Base-by-base conservation (phyloP, 2,113 vertebrate genomes). In the Neogale vison region DNA sequence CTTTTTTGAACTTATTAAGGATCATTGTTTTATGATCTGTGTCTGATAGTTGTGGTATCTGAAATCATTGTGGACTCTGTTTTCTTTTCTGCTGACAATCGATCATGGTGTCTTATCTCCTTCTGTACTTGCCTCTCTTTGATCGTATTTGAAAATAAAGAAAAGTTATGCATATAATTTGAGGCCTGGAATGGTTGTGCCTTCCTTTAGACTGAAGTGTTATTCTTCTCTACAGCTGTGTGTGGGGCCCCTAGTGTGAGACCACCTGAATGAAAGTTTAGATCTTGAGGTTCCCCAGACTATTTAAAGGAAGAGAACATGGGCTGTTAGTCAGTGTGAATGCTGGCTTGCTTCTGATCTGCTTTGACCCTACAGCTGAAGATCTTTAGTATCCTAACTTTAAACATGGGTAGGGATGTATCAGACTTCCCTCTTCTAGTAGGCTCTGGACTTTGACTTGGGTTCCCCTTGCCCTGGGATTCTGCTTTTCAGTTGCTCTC, bases 371-470 rank as follows among this genome's bases (percentile, higher is more conserved):
- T 34, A 2, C 2, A 11, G 9, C 36, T 59, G 55, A 50, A 45
- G 42, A 59, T 2, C 47, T 31, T 2, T 59, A 21, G 36, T 14
- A 9, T 47, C 74, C 50, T 12, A 15, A 31, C 7, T 74, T 67
- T 34, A 39, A 59, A 21, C 45, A 0, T 9, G 13, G 71, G 7
- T 20, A 9, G 3, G 6, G 1, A 1, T 47, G 0, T 45, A 0
- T 36, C 50, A 79, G 82, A 31, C 26, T 31, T 72, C 11, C 8
- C 7, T 1, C 0, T 0, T 15, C 1, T 18, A 7, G 6, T 55
- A n/a, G 57, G n/a, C 18, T 55, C 59, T 0, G 0, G 4, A 20
- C 10, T n/a, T 59, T 10, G 65, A n/a, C 59, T 81, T 61, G 24
- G 69, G 26, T 39, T 59, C 0, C 26, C 20, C 24, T 63, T 50